Percentiles rank a stretch among this genome's conserved stretches.
Evolutionary conservation across 2,888 invertebrate species (phyloP).

Genomic region (Lochmaea crataegi): DNA sequence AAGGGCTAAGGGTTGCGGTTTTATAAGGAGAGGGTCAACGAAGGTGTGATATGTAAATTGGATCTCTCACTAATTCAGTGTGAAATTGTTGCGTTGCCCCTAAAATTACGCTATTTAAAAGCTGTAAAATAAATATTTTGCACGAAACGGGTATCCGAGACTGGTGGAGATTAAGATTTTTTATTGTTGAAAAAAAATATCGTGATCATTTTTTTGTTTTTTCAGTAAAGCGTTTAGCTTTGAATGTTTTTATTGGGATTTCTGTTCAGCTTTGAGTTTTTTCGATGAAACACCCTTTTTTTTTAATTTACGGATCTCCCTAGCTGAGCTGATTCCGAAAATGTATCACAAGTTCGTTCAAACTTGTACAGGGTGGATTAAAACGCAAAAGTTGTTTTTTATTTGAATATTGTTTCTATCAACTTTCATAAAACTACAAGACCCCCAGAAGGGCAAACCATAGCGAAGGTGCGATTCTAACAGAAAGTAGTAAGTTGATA

Average conservation of each 20-base stretch:
- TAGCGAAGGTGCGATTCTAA: no score
- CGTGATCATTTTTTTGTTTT: background rate
- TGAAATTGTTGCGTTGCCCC: background rate
- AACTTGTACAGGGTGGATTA: no score
- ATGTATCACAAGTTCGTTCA: no score
- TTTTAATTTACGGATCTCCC: no score
- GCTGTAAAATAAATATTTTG: constrained; percentile 7
- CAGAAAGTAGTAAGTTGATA: no score
- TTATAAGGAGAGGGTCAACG: constrained; percentile 15
- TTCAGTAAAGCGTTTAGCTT: background rate
- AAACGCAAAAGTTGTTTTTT: no score
- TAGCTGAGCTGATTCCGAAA: no score
- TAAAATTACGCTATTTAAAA: constrained; percentile 2
- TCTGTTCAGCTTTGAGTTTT: no score
- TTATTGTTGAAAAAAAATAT: background rate
- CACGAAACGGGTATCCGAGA: background rate
- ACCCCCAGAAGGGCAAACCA: no score
- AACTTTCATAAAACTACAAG: no score
- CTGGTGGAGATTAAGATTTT: background rate
- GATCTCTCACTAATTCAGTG: constrained; percentile 5
- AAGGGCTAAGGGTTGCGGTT: constrained; percentile 13
- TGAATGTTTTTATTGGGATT: background rate
- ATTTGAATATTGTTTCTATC: no score
- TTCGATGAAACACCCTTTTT: no score
- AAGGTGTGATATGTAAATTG: constrained; percentile 17